These are phyloP conservation scores for Pygmarrhopalites habei DNA, from an alignment of 1,140 invertebrate genomes.

Conservation along the genomic window DNA sequence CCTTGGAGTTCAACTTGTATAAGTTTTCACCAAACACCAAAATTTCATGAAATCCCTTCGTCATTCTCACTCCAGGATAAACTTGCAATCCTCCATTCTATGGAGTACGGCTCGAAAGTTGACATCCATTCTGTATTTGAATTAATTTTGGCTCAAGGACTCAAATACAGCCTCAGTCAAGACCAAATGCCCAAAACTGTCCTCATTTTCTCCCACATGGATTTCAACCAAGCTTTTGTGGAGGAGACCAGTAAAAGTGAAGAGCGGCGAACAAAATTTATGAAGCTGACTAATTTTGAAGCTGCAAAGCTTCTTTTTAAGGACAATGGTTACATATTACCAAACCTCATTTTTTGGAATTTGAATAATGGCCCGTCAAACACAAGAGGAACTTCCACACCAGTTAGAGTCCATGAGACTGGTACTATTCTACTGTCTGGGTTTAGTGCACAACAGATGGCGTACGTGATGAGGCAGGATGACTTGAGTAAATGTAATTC, in stretches of 20 bases:
- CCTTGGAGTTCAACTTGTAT: slow-evolving; percentile 31
- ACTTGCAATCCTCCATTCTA: slow-evolving; percentile 31
- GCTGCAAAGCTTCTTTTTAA: slow-evolving; percentile 20
- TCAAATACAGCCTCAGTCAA: slow-evolving; percentile 22
- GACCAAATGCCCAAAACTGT: slow-evolving; percentile 30
- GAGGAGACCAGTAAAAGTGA: no score
- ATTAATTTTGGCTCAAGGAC: slow-evolving; percentile 20
- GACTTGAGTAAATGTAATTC: not conserved
- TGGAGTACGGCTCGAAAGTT: slow-evolving; percentile 32
- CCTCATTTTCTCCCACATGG: slow-evolving; percentile 34
- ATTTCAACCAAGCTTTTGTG: slow-evolving; percentile 32
- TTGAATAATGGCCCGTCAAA: slow-evolving; percentile 8
- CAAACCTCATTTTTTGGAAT: slow-evolving; percentile 37
- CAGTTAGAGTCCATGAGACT: slow-evolving; percentile 19
- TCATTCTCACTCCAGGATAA: slow-evolving; percentile 14
- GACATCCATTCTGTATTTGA: slow-evolving; percentile 32
- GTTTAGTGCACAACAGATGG: slow-evolving; percentile 31
- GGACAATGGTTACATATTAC: slow-evolving; percentile 20
- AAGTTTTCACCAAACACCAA: slow-evolving; percentile 24
- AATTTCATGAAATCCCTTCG: slow-evolving; percentile 9
- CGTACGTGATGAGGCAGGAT: slow-evolving; percentile 18
- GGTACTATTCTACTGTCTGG: slow-evolving; percentile 32
- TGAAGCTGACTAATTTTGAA: slow-evolving; percentile 27
- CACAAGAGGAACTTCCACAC: slow-evolving; percentile 20
- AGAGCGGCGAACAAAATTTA: no score